Percentiles rank a stretch among this genome's conserved stretches.
These are phyloP conservation scores for Anhinga anhinga DNA, from an alignment of 2,113 vertebrate genomes.

Conservation along the genomic window DNA sequence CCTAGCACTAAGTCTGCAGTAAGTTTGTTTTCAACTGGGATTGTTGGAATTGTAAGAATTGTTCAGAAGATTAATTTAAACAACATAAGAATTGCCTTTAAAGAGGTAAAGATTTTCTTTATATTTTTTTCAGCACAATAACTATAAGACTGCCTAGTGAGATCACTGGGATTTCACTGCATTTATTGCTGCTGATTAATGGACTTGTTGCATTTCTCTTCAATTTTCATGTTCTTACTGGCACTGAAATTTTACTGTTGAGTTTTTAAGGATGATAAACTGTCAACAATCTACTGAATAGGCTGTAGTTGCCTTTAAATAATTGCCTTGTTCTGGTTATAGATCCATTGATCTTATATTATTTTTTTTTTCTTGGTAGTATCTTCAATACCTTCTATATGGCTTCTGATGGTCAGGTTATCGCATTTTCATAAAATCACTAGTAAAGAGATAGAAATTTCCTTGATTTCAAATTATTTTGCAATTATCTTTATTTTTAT, in stretches of 20 bases:
- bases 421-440: not conserved
- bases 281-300: not conserved
- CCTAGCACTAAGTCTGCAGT: no score
- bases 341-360: accelerated
- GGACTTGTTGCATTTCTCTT: not conserved
- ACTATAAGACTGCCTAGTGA: not conserved
- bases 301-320: not conserved
- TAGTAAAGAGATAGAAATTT: not conserved
- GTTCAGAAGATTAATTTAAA: no score
- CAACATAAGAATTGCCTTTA: no score
- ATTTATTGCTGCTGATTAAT: not conserved
- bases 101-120: no score
- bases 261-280: not conserved
- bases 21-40: no score
- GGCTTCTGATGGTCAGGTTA: not conserved
- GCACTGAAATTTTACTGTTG: not conserved
- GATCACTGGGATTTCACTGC: not conserved
- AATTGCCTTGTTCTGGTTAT: not conserved
- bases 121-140: not conserved
- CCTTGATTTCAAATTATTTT: not conserved
- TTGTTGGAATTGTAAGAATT: no score
- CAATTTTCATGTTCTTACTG: not conserved
- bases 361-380: not conserved
- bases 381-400: not conserved
- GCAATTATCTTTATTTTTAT: not conserved